Evolutionary conservation across 2,797 vertebrate genomes (phyloP).

Genomic region (Schizopygopsis pylzovi): DNA sequence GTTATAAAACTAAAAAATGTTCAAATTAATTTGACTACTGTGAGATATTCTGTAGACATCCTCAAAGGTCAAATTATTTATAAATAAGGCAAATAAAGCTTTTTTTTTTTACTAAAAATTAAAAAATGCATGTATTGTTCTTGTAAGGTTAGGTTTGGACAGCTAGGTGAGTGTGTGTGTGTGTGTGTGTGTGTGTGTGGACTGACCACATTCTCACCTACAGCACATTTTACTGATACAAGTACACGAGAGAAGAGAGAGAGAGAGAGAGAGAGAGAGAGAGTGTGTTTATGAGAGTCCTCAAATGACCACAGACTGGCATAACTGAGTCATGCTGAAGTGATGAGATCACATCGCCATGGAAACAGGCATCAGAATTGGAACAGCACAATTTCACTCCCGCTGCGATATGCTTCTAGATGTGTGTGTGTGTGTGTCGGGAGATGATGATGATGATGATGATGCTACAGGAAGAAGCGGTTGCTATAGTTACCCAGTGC

Average conservation of each 20-base stretch:
- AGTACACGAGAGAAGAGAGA: neutral
- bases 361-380: slow-evolving; percentile 60
- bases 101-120: too few relatives aligned
- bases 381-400: slow-evolving; percentile 46
- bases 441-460: neutral
- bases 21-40: too few relatives aligned
- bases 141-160: slow-evolving; percentile 40
- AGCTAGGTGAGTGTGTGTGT: slow-evolving; percentile 41
- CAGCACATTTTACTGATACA: neutral
- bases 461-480: slow-evolving; percentile 55
- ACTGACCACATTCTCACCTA: slow-evolving; percentile 7
- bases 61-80: neutral
- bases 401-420: slow-evolving; percentile 19
- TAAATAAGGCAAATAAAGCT: neutral
- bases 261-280: too few relatives aligned
- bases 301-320: slow-evolving; percentile 61
- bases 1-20: too few relatives aligned
- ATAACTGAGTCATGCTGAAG: slow-evolving; percentile 60
- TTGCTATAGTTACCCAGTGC: slow-evolving; percentile 88
- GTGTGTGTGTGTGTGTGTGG: too few relatives aligned
- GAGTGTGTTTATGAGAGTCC: slow-evolving; percentile 33
- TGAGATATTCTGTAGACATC: neutral
- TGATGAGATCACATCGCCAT: slow-evolving; percentile 59
- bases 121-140: neutral
- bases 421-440: slow-evolving; percentile 15